Percentiles rank a stretch among this genome's conserved stretches.
Conservation (phyloP, 2,888 invertebrate genomes). For the Agrotis puta region DNA sequence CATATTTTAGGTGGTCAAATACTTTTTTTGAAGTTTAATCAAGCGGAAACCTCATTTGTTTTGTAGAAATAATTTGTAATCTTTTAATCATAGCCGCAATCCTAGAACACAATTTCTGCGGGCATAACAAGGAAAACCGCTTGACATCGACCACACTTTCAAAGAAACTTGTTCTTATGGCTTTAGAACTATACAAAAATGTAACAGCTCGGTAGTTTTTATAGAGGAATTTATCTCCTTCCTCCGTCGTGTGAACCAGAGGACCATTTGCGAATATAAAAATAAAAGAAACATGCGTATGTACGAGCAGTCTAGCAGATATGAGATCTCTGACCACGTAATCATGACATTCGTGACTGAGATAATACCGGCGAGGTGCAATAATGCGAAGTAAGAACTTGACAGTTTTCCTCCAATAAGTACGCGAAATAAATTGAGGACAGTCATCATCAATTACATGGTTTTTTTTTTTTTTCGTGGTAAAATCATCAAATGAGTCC, state of each 20-base stretch:
- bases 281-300: slow-evolving; percentile 28
- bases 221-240: slow-evolving; percentile 44
- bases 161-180: slow-evolving; percentile 32
- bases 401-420: slow-evolving; percentile 27
- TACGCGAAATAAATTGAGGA: slow-evolving; percentile 21
- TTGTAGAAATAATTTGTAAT: slow-evolving; percentile 31
- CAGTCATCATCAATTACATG: slow-evolving; percentile 15
- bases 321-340: slow-evolving; percentile 46
- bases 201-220: slow-evolving; percentile 44
- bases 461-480: too few species aligned
- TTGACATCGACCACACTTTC: slow-evolving; percentile 6
- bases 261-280: slow-evolving; percentile 47
- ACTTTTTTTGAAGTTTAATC: slow-evolving; percentile 3
- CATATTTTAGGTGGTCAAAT: slow-evolving; percentile 16
- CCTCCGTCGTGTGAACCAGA: slow-evolving; percentile 54
- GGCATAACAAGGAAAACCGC: slow-evolving; percentile 30
- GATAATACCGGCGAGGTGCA: slow-evolving; percentile 40
- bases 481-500: too few species aligned
- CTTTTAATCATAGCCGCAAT: slow-evolving; percentile 22
- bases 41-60: slow-evolving; percentile 4
- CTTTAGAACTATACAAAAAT: slow-evolving; percentile 35
- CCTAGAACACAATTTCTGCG: slow-evolving; percentile 13
- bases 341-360: slow-evolving; percentile 56
- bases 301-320: slow-evolving; percentile 34
- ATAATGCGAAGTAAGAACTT: slow-evolving; percentile 42